Conservation (phyloP, 2,797 vertebrate genomes). For the Karalla daura region DNA sequence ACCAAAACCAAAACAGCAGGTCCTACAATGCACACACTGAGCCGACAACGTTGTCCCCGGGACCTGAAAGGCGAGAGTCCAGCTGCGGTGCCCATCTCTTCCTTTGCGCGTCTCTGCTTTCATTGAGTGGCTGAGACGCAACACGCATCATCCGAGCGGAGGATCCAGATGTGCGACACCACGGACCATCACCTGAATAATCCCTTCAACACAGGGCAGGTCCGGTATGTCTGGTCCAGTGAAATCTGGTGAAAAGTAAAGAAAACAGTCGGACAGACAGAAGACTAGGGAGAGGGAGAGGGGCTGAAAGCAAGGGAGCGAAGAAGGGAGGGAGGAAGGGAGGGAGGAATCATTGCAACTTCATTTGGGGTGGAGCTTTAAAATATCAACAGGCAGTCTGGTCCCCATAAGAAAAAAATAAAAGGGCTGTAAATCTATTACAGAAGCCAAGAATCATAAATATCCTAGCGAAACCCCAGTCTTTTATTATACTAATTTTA, state of each 20-base stretch:
- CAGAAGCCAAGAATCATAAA: background rate
- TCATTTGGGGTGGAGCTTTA: slow-evolving; percentile 73
- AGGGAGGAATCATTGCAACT: background rate
- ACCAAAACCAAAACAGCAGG: slow-evolving; percentile 42
- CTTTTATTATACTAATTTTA: background rate
- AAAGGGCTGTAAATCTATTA: background rate
- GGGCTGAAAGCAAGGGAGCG: too few relatives aligned
- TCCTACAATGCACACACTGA: slow-evolving; percentile 13
- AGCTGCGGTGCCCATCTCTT: slow-evolving; percentile 71
- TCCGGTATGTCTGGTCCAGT: slow-evolving; percentile 35
- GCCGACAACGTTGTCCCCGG: background rate
- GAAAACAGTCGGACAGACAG: slow-evolving; percentile 18
- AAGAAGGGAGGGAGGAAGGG: background rate
- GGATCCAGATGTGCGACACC: background rate
- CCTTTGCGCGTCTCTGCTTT: slow-evolving; percentile 63
- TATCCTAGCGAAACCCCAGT: background rate
- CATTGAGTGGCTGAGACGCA: slow-evolving; percentile 64
- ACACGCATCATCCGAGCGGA: slow-evolving; percentile 72
- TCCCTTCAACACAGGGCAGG: slow-evolving; percentile 25
- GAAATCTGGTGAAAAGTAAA: slow-evolving; percentile 21
- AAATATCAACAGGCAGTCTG: slow-evolving; percentile 46
- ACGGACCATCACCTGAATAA: slow-evolving; percentile 17
- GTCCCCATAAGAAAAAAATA: slow-evolving; percentile 2
- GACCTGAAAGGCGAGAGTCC: slow-evolving; percentile 42
- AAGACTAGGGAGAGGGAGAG: background rate